Conservation (phyloP, 2,113 vertebrate species). For the Dromas ardeola region DNA sequence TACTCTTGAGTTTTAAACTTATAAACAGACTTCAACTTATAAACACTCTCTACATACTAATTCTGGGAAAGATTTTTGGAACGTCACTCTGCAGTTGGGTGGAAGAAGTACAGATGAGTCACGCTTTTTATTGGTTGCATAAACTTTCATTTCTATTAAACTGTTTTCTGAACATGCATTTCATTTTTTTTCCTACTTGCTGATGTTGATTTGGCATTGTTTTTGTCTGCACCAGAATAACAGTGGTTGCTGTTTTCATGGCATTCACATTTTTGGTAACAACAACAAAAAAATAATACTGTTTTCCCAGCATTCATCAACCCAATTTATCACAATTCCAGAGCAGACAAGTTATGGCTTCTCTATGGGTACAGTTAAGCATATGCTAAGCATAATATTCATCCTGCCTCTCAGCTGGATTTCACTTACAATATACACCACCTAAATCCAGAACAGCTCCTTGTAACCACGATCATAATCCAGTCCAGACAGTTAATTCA, state of each 20-base stretch:
- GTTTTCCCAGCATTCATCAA: neutral
- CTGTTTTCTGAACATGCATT: neutral
- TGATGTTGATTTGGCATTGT: neutral
- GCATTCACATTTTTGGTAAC: neutral
- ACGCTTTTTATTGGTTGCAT: neutral
- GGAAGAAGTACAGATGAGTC: constrained; percentile 11
- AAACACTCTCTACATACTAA: neutral
- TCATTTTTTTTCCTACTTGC: neutral
- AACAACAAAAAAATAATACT: neutral
- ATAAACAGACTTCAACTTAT: neutral
- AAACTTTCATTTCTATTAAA: neutral
- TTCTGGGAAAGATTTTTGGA: constrained; percentile 2
- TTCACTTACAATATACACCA: neutral
- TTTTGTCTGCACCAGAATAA: neutral
- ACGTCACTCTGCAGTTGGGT: neutral
- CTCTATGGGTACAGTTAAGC: neutral
- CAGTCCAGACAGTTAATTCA: neutral
- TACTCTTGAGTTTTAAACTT: neutral
- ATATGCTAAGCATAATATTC: neutral
- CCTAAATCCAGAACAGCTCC: neutral
- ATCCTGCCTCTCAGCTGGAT: neutral
- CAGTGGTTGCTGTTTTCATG: neutral
- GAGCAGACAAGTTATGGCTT: neutral
- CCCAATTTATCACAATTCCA: neutral
- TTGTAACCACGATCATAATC: neutral